Conservation (phyloP, 35 echinoderm and acorn worm species). For the Lytechinus variegatus region DNA sequence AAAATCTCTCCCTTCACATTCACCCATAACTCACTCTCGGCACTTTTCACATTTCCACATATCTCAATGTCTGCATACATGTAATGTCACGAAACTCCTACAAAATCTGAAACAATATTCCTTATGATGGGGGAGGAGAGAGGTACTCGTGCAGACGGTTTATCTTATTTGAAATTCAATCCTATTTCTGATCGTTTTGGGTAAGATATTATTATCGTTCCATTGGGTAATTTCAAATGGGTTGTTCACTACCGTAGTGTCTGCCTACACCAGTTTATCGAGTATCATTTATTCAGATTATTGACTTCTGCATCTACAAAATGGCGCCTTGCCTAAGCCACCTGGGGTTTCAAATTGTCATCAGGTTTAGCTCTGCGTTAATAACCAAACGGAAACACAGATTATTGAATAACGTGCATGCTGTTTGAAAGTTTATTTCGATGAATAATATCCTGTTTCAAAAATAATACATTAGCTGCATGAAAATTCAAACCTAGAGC, state of each 20-base stretch:
- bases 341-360: background rate
- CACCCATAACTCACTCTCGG: background rate
- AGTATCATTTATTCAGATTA: constrained; percentile 15
- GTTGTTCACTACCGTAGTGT: background rate
- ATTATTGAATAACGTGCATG: background rate
- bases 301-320: background rate
- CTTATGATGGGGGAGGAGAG: background rate
- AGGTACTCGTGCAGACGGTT: background rate
- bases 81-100: background rate
- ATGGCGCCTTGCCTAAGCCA: background rate
- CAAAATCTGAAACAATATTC: background rate
- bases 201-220: constrained; percentile 14
- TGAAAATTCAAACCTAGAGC: background rate
- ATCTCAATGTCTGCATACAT: background rate
- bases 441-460: background rate
- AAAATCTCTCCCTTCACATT: background rate
- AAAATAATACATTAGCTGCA: background rate
- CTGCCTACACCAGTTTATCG: background rate
- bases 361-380: background rate
- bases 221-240: constrained; percentile 3
- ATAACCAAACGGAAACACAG: background rate
- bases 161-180: constrained; percentile 15
- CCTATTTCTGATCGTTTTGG: constrained; percentile 3
- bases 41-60: background rate
- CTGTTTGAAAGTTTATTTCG: background rate